phyloP scores from a whole-genome alignment of 2,888 invertebrate species.

The Diploptera punctata region DNA sequence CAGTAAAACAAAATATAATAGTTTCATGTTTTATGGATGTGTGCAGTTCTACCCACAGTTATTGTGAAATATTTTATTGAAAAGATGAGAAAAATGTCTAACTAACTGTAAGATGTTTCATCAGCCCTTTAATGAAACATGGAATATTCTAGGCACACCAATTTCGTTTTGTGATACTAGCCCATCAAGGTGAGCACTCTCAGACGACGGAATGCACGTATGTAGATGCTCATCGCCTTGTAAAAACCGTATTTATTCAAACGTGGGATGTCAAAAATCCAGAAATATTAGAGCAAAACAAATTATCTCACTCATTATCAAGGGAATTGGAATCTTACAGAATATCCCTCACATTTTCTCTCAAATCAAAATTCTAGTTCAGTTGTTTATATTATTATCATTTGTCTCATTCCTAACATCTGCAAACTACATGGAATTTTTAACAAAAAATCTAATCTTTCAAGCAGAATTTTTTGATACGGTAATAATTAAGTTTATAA shows the following conservation, averaged over 20 bases:
- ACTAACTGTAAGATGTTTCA: neutral
- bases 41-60: too few relatives aligned
- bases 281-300: neutral
- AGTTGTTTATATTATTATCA: too few relatives aligned
- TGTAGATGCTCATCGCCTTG: neutral
- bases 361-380: neutral
- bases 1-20: too few relatives aligned
- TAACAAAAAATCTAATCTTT: too few relatives aligned
- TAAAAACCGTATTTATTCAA: constrained; percentile 13
- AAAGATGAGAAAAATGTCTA: neutral
- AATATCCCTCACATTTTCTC: neutral
- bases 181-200: neutral
- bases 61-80: neutral
- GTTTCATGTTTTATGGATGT: too few relatives aligned
- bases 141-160: constrained; percentile 19
- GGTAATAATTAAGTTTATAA: too few relatives aligned
- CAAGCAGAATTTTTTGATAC: too few relatives aligned
- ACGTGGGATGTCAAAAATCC: neutral
- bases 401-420: too few relatives aligned
- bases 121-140: constrained; percentile 4
- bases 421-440: too few relatives aligned
- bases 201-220: neutral
- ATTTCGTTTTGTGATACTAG: constrained; percentile 9
- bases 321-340: neutral
- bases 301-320: too few relatives aligned